Evolutionary conservation across 64 coral and sea anemone species (phyloP).

Genomic region (Pocillopora verrucosa): DNA sequence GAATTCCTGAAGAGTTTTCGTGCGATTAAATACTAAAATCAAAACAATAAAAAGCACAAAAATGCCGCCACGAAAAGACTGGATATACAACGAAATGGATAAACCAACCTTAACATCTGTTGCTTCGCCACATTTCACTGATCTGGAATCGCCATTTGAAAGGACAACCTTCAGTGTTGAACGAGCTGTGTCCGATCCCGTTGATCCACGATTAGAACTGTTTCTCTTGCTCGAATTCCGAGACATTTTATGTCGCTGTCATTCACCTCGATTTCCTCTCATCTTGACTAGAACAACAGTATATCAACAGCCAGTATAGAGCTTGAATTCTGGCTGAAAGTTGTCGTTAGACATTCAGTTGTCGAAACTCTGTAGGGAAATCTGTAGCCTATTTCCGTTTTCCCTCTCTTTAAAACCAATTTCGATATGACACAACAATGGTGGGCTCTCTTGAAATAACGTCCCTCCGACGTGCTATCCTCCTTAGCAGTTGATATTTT

Average conservation of each 20-base stretch:
- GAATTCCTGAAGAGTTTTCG: constrained; percentile 35
- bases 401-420: background rate
- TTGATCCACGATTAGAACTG: constrained; percentile 87
- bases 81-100: background rate
- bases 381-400: constrained; percentile 30
- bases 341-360: constrained; percentile 8
- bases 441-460: background rate
- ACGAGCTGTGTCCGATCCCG: constrained; percentile 80
- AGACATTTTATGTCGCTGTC: constrained; percentile 66
- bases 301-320: constrained; percentile 15
- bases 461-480: background rate
- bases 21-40: constrained; percentile 1
- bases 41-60: background rate
- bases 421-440: background rate
- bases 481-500: background rate
- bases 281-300: constrained; percentile 30
- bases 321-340: background rate
- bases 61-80: background rate
- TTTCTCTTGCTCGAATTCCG: constrained; percentile 78
- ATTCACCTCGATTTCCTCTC: constrained; percentile 31
- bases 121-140: constrained; percentile 96
- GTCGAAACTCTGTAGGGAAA: background rate
- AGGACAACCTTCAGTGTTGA: constrained; percentile 94
- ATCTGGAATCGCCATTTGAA: constrained; percentile 94
- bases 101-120: constrained; percentile 93